Base-by-base conservation (phyloP, 2,888 invertebrate species). In the Slavum lentiscoides region DNA sequence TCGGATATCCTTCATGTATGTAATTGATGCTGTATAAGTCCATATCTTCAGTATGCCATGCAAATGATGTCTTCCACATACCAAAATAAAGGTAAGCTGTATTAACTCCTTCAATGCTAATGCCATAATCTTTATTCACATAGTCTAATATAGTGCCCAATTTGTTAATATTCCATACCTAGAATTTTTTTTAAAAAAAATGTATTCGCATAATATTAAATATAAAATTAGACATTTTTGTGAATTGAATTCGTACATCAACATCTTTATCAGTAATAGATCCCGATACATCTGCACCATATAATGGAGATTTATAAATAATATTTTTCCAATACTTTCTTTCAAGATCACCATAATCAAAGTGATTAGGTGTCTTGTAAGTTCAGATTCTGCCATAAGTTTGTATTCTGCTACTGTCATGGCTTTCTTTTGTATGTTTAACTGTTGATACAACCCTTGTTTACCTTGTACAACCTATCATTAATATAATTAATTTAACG, bases 41-140 rank as follows among this genome's bases (percentile, higher is more conserved):
- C 98, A 99, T 98, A 85, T 99, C 99, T 88, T 99, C 99, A 0
- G 98, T 98, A 86, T 99, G 99, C 99, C 99, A 99, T 0, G 98
- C 97, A 86, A 99, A 99, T 0, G 97, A 97, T 0, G 98, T 97
- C 87, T 99, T 99, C 98, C 98, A 99, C 98, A 99, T 99, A 59
- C 98, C 99, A 87, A 98, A 99, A 87, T 99, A 99, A 49, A 99
- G 88, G 87, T 99, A 99, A 0, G 98, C 97, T 0, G 98, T 99
- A 87, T 98, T 99, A 0, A 99, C 99, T 19, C 98, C 97, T 85
- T 95, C 95, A 82, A 99, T 98, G 84, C 94, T 93, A 83, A 97
- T 96, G 4, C 96, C 96, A 86, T 97, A 97, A 86, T 97, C 97
- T 84, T 94, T 92, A 86, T 95, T 95, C 0, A 99, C 96, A 85